Conservation (phyloP, 2,113 vertebrate species). For the Fregetta grallaria region DNA sequence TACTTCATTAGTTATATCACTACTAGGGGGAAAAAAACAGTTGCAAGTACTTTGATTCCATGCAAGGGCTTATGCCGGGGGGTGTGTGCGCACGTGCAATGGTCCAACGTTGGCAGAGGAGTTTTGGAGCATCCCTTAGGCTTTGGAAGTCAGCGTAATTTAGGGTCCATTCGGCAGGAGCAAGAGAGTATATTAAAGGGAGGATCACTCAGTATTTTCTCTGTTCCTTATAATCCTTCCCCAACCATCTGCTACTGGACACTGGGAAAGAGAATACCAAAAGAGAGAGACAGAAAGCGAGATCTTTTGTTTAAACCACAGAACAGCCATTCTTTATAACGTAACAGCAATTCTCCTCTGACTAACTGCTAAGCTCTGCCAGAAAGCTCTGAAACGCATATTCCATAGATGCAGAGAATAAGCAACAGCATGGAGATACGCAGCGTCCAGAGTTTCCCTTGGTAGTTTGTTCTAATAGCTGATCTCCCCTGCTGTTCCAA, state of each 20-base stretch:
- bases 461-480: not conserved
- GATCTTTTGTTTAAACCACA: not conserved
- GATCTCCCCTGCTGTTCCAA: not conserved
- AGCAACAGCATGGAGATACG: not conserved
- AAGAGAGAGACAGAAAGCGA: not conserved
- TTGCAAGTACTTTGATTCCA: not conserved
- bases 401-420: not conserved
- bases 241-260: conserved; percentile 20
- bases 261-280: conserved; percentile 8
- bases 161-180: not conserved
- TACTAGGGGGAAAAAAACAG: not conserved
- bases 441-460: not conserved
- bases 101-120: not conserved
- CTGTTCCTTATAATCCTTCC: conserved; percentile 29
- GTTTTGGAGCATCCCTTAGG: not conserved
- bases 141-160: not conserved
- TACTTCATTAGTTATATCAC: conserved; percentile 6
- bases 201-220: not conserved
- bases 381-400: not conserved
- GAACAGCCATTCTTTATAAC: not conserved
- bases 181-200: not conserved
- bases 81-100: rapidly evolving
- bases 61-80: rapidly evolving
- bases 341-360: not conserved
- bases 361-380: not conserved